A percentile compares a stretch with the other conserved stretches of the same genome.
Conservation (phyloP, 2,797 vertebrate genomes). For the Meriones psammophilus region DNA sequence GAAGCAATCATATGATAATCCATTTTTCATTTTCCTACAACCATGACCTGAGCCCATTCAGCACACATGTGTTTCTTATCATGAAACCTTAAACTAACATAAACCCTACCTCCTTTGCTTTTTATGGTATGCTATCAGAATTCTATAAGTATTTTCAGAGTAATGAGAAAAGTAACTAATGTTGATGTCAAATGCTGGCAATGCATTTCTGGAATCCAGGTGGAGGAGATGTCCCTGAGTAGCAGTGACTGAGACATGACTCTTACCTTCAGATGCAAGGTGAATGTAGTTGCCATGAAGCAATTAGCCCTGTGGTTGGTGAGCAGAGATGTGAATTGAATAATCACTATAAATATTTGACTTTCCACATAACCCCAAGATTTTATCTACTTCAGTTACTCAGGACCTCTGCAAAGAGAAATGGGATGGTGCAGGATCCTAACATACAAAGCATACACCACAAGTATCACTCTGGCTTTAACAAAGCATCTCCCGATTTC, state of each 20-base stretch:
- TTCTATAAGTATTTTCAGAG: background rate
- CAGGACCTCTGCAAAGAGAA: background rate
- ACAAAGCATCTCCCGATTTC: background rate
- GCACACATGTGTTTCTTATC: background rate
- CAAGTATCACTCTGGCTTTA: background rate
- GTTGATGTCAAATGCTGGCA: background rate
- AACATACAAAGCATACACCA: background rate
- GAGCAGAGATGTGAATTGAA: background rate
- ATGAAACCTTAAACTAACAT: background rate
- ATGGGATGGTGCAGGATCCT: background rate
- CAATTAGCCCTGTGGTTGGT: background rate
- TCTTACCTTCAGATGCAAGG: background rate
- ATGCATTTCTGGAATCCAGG: background rate
- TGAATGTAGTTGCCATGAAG: rapidly evolving
- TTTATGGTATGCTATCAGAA: background rate
- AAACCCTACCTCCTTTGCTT: background rate
- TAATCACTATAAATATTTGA: background rate
- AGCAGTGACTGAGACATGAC: background rate
- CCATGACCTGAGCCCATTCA: background rate
- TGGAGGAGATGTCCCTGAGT: background rate
- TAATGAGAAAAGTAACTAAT: background rate
- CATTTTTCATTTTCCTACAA: background rate
- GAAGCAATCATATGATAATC: background rate
- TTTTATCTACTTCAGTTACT: background rate
- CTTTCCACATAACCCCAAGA: background rate